Base-by-base conservation (phyloP, 2,797 vertebrate species). In the Steatocranus sp. region DNA sequence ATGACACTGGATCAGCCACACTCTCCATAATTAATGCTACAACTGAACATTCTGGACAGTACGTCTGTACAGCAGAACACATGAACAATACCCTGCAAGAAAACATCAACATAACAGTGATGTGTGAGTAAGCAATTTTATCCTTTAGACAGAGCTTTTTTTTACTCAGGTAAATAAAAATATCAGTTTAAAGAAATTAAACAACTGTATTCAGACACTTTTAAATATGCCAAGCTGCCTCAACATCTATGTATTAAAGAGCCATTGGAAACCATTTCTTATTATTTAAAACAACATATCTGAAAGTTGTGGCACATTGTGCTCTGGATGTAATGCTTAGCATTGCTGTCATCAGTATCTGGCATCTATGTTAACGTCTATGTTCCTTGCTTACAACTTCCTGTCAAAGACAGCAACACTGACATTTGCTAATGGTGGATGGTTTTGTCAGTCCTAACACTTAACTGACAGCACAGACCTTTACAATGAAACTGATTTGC, bases 21-120 rank as follows among this genome's bases (percentile, higher is more conserved):
- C 8, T 56, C 54, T 56, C 0, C 27, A 32, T 32, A 11, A 32
- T 58, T 32, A 58, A 32, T 18, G 27, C 0, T 58, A 58, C 15
- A 18, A 11, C 5, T 32, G 27, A 0, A 58, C 54, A 32, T 32
- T 58, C 9, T 58, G 54, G 54, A 58, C 54, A 58, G 54, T 58
- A 32, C 15, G 3, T 58, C 54, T 58, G 54, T 3, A 58, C 54
- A 18, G 27, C 0, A 0, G 32, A 58, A 11, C 9, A 58, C 0
- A 32, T 58, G 54, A 32, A 18, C 27, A 58, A 56, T 56, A 56
- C 8, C 54, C 54, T 56, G 4, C 7, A 53, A 0, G 27, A 30
- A 32, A 56, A 32, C 54, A 32, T 56, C 54, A 11, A 56, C 0
- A 58, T 32, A 58, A 58, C 27, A 58, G 54, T 58, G 15, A 58